Conservation (phyloP, 2,797 vertebrate species). For the Leuciscus waleckii region DNA sequence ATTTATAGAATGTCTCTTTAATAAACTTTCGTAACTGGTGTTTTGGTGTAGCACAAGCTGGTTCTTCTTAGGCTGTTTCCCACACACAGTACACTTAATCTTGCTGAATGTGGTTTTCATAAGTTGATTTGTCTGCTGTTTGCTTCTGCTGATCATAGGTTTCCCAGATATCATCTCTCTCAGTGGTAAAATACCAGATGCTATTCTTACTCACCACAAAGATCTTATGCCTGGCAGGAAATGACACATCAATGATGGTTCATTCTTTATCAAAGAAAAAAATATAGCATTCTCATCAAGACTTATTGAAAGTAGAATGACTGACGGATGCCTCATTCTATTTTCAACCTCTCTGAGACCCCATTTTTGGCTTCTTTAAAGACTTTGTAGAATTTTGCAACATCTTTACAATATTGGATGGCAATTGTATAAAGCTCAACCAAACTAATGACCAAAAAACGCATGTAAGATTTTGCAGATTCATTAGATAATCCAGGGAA, state of each 20-base stretch:
- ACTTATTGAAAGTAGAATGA: background rate
- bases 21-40: background rate
- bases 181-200: constrained; percentile 8
- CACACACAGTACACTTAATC: background rate
- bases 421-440: background rate
- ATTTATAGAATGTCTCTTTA: background rate
- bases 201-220: constrained; percentile 18
- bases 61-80: background rate
- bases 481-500: background rate
- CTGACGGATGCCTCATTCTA: background rate
- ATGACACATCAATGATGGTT: constrained; percentile 16
- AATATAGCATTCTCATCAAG: background rate
- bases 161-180: constrained; percentile 29
- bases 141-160: constrained; percentile 18
- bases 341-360: background rate
- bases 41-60: background rate
- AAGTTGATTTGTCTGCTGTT: constrained; percentile 39
- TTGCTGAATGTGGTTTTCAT: constrained; percentile 16
- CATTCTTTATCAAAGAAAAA: background rate
- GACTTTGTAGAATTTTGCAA: background rate
- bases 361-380: background rate
- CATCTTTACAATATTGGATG: background rate
- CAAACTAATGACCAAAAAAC: background rate
- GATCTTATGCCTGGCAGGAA: constrained; percentile 22
- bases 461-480: background rate